Evolutionary conservation across 2,888 invertebrate species (phyloP).

Genomic region (Pachymerium ferrugineum): DNA sequence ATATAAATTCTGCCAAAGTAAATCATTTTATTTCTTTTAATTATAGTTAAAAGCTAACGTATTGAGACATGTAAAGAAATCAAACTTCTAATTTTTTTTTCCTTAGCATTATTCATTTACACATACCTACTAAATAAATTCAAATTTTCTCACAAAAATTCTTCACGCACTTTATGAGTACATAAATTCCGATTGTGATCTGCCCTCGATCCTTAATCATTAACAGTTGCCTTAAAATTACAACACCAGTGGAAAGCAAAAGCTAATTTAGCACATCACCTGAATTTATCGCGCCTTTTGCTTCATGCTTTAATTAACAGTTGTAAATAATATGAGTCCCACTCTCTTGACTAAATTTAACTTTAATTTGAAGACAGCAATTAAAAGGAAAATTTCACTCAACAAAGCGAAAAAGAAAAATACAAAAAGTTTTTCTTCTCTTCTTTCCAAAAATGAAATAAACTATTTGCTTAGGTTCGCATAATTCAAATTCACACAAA

Average conservation of each 20-base stretch:
- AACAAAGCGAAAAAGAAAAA: background rate
- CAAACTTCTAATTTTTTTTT: too few relatives aligned
- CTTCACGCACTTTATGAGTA: background rate
- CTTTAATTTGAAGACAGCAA: slow-evolving; percentile 19
- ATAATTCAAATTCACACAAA: too few relatives aligned
- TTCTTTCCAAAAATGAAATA: background rate
- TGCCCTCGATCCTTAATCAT: background rate
- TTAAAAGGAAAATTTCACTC: slow-evolving; percentile 12
- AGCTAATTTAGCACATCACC: slow-evolving; percentile 16
- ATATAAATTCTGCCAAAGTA: too few relatives aligned
- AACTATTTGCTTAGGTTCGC: too few relatives aligned
- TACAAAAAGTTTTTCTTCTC: background rate
- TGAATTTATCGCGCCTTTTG: slow-evolving; percentile 19
- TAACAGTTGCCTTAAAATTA: slow-evolving; percentile 9
- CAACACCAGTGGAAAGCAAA: slow-evolving; percentile 8
- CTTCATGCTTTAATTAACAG: slow-evolving; percentile 23
- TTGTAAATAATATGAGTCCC: slow-evolving; percentile 19
- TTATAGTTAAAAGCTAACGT: too few relatives aligned
- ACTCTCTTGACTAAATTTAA: slow-evolving; percentile 20
- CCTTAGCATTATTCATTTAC: too few relatives aligned
- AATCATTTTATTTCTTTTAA: too few relatives aligned
- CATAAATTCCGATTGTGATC: background rate
- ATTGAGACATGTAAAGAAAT: too few relatives aligned
- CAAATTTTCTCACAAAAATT: background rate
- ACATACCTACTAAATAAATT: too few relatives aligned